Evolutionary conservation across 2,888 invertebrate genomes (phyloP).

Genomic region (Hydrotaea cyrtoneurina): DNA sequence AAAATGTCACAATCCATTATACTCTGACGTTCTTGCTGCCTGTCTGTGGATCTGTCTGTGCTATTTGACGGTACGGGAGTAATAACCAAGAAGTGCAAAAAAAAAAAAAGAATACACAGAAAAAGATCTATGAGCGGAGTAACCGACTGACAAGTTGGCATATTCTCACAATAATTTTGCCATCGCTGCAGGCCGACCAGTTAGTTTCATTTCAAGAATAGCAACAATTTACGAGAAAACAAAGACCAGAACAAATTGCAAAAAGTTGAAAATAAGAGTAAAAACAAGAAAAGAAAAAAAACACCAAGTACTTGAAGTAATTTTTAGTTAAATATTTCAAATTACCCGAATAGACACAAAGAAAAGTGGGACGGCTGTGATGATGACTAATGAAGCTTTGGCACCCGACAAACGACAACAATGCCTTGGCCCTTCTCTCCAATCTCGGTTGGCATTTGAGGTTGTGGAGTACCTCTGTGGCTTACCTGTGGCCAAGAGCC

Average conservation of each 20-base stretch:
- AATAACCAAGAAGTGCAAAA: background rate
- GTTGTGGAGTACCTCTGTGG: background rate
- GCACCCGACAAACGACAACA: constrained; percentile 1
- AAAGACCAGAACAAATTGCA: constrained; percentile 31
- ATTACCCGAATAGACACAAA: constrained; percentile 43
- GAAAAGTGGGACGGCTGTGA: too few relatives aligned
- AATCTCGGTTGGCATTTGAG: background rate
- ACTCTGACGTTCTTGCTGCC: background rate
- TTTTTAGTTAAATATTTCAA: constrained; percentile 64
- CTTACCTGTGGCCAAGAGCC: constrained; percentile 19
- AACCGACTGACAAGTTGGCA: constrained; percentile 23
- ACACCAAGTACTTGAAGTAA: constrained; percentile 57
- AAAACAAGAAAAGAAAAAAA: constrained; percentile 7
- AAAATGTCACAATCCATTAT: constrained; percentile 23
- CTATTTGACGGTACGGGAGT: background rate
- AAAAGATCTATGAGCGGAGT: background rate
- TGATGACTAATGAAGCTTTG: constrained; percentile 59
- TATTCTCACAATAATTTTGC: constrained; percentile 31
- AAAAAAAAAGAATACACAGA: background rate
- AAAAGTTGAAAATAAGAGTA: background rate
- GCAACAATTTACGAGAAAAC: constrained; percentile 43
- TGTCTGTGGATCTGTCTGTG: background rate
- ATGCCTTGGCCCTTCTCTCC: background rate
- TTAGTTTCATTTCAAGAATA: constrained; percentile 51
- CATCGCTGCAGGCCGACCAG: constrained; percentile 2